A percentile compares a stretch with the other conserved stretches of the same genome.
Conservation (phyloP, 1,140 invertebrate species). For the Tigriopus japonicus region DNA sequence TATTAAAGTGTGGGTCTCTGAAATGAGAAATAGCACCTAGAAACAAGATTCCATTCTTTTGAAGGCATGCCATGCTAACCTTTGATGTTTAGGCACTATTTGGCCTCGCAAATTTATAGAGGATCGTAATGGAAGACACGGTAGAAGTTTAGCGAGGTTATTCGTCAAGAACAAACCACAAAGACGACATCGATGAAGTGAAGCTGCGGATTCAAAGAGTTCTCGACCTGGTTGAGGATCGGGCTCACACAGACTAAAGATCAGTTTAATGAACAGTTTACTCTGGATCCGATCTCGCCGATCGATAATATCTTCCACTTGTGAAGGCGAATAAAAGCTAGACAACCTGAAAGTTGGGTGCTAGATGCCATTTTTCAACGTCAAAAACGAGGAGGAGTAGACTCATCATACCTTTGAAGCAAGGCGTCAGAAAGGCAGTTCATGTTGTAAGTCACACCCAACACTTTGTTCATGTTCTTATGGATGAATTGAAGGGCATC, state of each 20-base stretch:
- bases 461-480: conserved; percentile 53
- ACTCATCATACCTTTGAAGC: conserved; percentile 36
- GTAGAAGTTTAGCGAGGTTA: not conserved
- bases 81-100: not conserved
- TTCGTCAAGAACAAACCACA: conserved; percentile 29
- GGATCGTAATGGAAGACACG: not conserved
- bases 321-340: conserved; percentile 54
- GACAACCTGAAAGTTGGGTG: conserved; percentile 36
- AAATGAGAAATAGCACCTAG: conserved; percentile 17
- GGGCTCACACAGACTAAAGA: conserved; percentile 46
- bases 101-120: not conserved
- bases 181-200: conserved; percentile 45
- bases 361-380: not conserved
- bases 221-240: conserved; percentile 47
- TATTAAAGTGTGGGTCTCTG: conserved; percentile 56
- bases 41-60: not conserved
- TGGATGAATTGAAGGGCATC: conserved; percentile 61
- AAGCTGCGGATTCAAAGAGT: conserved; percentile 53
- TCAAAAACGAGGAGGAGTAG: conserved; percentile 14
- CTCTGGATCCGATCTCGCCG: conserved; percentile 64
- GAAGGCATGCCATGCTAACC: not conserved
- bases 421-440: conserved; percentile 60
- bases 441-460: conserved; percentile 52
- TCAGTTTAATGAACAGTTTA: conserved; percentile 57
- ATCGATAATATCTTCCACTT: conserved; percentile 53